Conservation (phyloP, 2,113 vertebrate genomes). For the Amphiprion percula region DNA sequence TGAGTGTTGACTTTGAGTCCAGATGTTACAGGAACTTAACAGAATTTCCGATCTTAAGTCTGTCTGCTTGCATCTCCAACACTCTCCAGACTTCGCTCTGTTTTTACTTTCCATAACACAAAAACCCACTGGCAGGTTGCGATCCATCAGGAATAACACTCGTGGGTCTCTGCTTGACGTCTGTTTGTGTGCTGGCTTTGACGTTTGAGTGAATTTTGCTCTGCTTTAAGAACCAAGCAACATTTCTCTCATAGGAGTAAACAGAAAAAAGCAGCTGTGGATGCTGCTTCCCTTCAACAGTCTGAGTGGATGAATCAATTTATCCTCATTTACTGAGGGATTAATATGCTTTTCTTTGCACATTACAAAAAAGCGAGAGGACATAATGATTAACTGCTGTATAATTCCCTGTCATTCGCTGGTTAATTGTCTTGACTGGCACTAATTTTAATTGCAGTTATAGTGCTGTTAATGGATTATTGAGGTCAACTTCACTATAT, state of each 20-base stretch:
- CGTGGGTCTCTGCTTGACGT: background rate
- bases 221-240: background rate
- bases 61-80: conserved; percentile 20
- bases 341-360: conserved; percentile 52
- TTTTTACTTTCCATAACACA: conserved; percentile 8
- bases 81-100: conserved; percentile 21
- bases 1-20: conserved; percentile 10
- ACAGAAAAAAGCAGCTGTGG: background rate
- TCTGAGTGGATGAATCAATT: conserved; percentile 39
- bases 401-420: conserved; percentile 48
- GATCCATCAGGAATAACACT: background rate
- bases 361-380: conserved; percentile 30
- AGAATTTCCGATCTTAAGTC: conserved; percentile 7
- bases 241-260: conserved; percentile 17
- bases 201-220: conserved; percentile 16
- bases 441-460: conserved; percentile 48
- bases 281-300: conserved; percentile 16
- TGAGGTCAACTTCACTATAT: conserved; percentile 28
- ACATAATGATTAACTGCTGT: conserved; percentile 48
- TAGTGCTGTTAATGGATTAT: conserved; percentile 38
- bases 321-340: conserved; percentile 32
- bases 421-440: conserved; percentile 54
- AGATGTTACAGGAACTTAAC: background rate
- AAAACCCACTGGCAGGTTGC: background rate
- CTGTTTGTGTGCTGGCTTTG: background rate